Evolutionary conservation across 2,797 vertebrate species (phyloP).

Genomic region (Chaetodon trifasciatus): DNA sequence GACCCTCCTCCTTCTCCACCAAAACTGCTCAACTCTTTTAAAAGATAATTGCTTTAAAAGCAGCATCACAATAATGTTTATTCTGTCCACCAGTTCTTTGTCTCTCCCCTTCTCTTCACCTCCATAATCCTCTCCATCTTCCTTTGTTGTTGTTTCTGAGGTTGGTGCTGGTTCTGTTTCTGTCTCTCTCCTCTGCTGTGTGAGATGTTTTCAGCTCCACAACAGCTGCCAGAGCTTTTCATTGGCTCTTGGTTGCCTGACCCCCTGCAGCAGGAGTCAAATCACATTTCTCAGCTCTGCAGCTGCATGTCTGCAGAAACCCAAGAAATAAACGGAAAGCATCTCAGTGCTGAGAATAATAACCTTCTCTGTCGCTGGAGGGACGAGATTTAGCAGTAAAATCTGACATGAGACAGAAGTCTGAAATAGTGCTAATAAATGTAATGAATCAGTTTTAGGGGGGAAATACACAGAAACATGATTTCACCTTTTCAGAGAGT

Average conservation of each 20-base stretch:
- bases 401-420: conserved; percentile 26
- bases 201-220: conserved; percentile 3
- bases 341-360: conserved; percentile 37
- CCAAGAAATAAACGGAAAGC: conserved; percentile 35
- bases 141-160: too few species aligned
- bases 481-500: neutral
- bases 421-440: conserved; percentile 14
- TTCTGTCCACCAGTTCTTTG: neutral
- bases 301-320: conserved; percentile 7
- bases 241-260: conserved; percentile 36
- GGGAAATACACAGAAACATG: neutral
- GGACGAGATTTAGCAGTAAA: conserved; percentile 1
- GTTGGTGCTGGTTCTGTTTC: too few species aligned
- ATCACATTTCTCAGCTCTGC: conserved; percentile 50
- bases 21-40: neutral
- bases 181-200: neutral
- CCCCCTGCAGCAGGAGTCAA: conserved; percentile 40
- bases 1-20: neutral
- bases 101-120: neutral
- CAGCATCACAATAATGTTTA: neutral
- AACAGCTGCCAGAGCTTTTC: conserved; percentile 39
- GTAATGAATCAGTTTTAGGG: neutral
- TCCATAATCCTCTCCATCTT: too few species aligned
- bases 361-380: conserved; percentile 23
- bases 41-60: neutral